phyloP scores from a whole-genome alignment of 2,888 invertebrate genomes.

The Nudaria mundana region DNA sequence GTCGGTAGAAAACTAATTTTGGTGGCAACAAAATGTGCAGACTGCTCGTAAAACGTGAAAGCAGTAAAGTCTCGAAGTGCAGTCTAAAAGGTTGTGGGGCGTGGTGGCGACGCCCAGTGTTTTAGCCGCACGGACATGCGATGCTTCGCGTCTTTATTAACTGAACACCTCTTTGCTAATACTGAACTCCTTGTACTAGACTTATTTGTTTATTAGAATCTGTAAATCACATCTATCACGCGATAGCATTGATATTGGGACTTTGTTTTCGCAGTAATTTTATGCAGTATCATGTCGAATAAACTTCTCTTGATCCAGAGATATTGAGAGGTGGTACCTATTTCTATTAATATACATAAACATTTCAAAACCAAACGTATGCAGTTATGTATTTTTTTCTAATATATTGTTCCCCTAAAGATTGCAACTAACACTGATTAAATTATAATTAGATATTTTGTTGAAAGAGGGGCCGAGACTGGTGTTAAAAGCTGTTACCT shows the following conservation, averaged over 20 bases:
- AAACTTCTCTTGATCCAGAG: too few relatives aligned
- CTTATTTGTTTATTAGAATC: too few relatives aligned
- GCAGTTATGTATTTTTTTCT: too few relatives aligned
- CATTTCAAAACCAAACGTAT: too few relatives aligned
- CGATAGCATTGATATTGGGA: too few relatives aligned
- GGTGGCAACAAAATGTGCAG: conserved; percentile 56
- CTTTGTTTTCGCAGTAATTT: too few relatives aligned
- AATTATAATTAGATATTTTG: conserved; percentile 52
- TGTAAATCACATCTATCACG: too few relatives aligned
- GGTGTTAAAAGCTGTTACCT: conserved; percentile 44
- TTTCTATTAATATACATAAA: too few relatives aligned
- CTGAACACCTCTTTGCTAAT: conserved; percentile 46
- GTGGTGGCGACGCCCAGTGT: conserved; percentile 68
- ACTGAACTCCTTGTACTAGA: conserved; percentile 39
- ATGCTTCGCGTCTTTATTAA: conserved; percentile 67
- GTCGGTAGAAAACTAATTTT: conserved; percentile 43
- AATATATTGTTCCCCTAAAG: too few relatives aligned
- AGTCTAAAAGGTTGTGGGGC: conserved; percentile 60
- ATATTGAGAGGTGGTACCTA: too few relatives aligned
- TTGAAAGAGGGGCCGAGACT: conserved; percentile 23
- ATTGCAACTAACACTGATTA: too few relatives aligned
- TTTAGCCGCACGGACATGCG: conserved; percentile 61
- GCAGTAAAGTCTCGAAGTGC: conserved; percentile 57
- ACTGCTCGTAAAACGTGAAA: conserved; percentile 56
- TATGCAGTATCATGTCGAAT: too few relatives aligned